A percentile compares a stretch with the other conserved stretches of the same genome.
Evolutionary conservation across 2,888 invertebrate genomes (phyloP).

Genomic region (Lasioglossum leucozonium): DNA sequence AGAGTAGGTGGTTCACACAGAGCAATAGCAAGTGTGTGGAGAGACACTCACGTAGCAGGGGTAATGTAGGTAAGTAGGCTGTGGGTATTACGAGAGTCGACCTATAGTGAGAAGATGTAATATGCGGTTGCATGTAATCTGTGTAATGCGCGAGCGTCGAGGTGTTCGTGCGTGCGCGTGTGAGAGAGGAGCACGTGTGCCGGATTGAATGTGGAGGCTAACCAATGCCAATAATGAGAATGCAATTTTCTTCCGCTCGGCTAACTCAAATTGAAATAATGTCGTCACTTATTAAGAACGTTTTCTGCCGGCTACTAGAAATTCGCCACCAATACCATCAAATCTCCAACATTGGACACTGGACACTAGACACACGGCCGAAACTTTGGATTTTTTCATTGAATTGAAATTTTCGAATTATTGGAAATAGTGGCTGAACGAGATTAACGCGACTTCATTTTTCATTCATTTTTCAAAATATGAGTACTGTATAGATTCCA

Average conservation of each 20-base stretch:
- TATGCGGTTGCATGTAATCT: constrained; percentile 63
- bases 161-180: constrained; percentile 24
- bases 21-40: constrained; percentile 30
- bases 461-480: no score
- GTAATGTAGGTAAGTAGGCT: constrained; percentile 84
- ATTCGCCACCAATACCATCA: not conserved
- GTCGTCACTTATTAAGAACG: constrained; percentile 11
- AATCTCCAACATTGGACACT: not conserved
- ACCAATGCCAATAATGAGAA: constrained; percentile 54
- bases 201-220: constrained; percentile 48
- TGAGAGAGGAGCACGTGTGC: constrained; percentile 21
- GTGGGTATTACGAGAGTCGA: constrained; percentile 82
- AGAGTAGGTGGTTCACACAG: constrained; percentile 55
- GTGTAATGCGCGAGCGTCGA: constrained; percentile 33
- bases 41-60: constrained; percentile 30
- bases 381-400: not conserved
- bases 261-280: constrained; percentile 11
- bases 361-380: not conserved
- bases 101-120: constrained; percentile 71
- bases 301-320: constrained; percentile 11
- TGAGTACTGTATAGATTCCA: no score
- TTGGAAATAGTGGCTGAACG: not conserved
- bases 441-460: no score
- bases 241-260: constrained; percentile 43
- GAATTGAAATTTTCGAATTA: not conserved